Base-by-base conservation (phyloP, 2,888 invertebrate species). In the Lasioglossum calceatum region DNA sequence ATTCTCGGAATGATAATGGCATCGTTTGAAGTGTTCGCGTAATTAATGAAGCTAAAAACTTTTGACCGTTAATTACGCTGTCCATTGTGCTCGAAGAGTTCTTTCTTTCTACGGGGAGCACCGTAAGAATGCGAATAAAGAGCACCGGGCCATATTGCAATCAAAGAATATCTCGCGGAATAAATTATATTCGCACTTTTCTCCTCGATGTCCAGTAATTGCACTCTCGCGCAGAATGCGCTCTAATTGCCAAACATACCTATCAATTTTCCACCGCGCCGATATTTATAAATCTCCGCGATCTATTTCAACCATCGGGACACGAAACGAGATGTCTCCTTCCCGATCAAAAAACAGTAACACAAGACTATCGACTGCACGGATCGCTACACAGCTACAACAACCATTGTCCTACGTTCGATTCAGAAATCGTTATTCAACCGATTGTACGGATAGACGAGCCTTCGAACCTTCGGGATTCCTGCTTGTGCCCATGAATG, bases 31-130 rank as follows among this genome's bases (percentile, higher is more conserved):
- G 84, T 88, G 88, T 89, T 91, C 81, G 82, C 87, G 90, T 91
- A 91, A 91, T 91, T 91, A 91, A 90, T 86, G 90, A 86, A 90
- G 87, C 90, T 87, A 90, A 88, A 91, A 91, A 91, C 87, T 91
- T 89, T 85, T 87, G 88, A 87, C 89, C 86, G 84, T 88, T 87
- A 91, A 91, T 91, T 91, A 91, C 88, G 87, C 79, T 78, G 86
- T 73, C 91, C 82, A 91, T 91, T 91, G 89, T 91, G 75, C 82
- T 74, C 71, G 82, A 44, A 79, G 72, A 82, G 72, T 83, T 88
- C 85, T 87, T 88, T 87, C 88, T 90, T 85, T 85, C 77, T 81
- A 70, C 47, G 64, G 61, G 23, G 61, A 39, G 75, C 77, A 78
- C 79, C 75, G 72, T 74, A 85, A 76, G 84, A 89, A 90, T 80